Conservation (phyloP, 2,888 invertebrate genomes). For the Fabriciana adippe region DNA sequence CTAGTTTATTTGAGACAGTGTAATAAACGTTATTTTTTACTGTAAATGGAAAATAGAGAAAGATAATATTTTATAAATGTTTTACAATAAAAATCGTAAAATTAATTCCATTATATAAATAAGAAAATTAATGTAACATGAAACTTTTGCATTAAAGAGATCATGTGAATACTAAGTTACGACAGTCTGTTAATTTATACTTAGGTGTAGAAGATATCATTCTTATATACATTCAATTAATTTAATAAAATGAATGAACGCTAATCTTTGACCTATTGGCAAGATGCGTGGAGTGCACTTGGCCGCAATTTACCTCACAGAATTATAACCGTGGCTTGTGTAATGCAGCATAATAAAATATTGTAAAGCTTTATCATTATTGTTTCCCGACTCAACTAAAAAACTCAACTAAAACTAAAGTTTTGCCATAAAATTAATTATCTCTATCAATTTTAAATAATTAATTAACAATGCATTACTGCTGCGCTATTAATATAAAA, state of each 20-base stretch:
- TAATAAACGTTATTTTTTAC: background rate
- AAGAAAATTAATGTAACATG: too few relatives aligned
- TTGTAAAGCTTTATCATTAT: slow-evolving; percentile 40
- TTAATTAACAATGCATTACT: too few relatives aligned
- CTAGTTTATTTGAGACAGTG: background rate
- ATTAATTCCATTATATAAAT: too few relatives aligned
- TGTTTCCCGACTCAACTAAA: slow-evolving; percentile 19
- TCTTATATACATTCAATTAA: too few relatives aligned
- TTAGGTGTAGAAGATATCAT: too few relatives aligned
- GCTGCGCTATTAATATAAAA: too few relatives aligned
- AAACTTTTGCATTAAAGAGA: too few relatives aligned
- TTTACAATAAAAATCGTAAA: too few relatives aligned
- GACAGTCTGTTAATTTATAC: too few relatives aligned
- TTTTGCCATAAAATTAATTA: background rate
- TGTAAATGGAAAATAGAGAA: background rate
- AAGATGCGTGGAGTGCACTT: slow-evolving; percentile 33
- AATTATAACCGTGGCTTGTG: slow-evolving; percentile 36
- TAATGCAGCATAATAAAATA: slow-evolving; percentile 35
- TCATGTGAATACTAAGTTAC: too few relatives aligned
- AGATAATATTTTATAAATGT: too few relatives aligned
- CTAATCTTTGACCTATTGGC: slow-evolving; percentile 21
- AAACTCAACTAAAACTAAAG: too few relatives aligned
- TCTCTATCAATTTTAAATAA: background rate
- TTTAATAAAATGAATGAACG: background rate
- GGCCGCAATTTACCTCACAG: slow-evolving; percentile 31